phyloP scores from a whole-genome alignment of 1,140 invertebrate genomes.

The Pectinophora gossypiella region DNA sequence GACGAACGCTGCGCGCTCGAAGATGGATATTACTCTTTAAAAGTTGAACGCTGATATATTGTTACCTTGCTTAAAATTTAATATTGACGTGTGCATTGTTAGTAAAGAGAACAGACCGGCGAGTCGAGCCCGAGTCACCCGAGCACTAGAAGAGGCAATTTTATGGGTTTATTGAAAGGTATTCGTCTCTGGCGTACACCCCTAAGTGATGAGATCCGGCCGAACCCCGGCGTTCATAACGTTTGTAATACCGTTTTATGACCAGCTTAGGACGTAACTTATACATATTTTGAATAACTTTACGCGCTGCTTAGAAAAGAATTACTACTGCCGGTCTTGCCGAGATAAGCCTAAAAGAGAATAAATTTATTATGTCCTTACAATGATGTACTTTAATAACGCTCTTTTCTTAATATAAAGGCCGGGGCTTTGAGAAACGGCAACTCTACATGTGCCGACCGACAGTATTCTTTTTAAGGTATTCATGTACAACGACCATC shows the following conservation, averaged over 20 bases:
- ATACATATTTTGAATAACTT: constrained; percentile 69
- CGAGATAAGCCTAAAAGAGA: constrained; percentile 32
- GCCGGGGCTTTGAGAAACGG: too few species aligned
- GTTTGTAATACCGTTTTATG: constrained; percentile 68
- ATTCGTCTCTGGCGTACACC: constrained; percentile 34
- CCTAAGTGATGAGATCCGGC: constrained; percentile 61
- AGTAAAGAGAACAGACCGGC: constrained; percentile 25
- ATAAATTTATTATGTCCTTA: constrained; percentile 17
- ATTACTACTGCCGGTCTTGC: constrained; percentile 35
- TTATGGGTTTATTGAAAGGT: constrained; percentile 49
- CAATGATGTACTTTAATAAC: not conserved
- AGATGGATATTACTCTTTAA: constrained; percentile 55
- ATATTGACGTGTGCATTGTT: constrained; percentile 55
- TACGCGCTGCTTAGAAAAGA: constrained; percentile 54
- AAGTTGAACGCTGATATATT: constrained; percentile 62
- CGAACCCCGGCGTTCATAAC: constrained; percentile 58
- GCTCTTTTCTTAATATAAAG: not conserved
- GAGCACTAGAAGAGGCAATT: constrained; percentile 39
- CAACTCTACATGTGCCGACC: too few species aligned
- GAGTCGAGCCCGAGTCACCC: constrained; percentile 26
- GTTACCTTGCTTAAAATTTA: constrained; percentile 53
- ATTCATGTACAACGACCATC: too few species aligned
- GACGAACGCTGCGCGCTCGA: constrained; percentile 38
- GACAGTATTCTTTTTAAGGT: too few species aligned
- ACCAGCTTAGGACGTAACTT: constrained; percentile 64